These are phyloP conservation scores for Dufourea novaeangliae DNA, from an alignment of 1,140 invertebrate species.

Conservation along the genomic window DNA sequence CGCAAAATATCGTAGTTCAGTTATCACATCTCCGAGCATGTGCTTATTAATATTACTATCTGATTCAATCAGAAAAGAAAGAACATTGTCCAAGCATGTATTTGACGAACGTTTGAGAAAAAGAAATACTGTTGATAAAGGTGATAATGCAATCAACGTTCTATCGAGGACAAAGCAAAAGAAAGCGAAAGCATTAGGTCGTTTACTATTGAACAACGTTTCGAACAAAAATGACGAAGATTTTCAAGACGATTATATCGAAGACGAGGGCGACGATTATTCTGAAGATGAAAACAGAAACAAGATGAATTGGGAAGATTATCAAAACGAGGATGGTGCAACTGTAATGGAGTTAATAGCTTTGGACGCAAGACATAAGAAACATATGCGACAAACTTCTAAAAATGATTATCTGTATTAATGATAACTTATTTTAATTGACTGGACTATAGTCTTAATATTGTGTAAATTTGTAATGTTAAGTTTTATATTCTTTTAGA, in stretches of 20 bases:
- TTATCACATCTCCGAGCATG: too few relatives aligned
- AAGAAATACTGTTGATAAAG: background rate
- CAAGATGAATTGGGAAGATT: slow-evolving; percentile 14
- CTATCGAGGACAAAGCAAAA: background rate
- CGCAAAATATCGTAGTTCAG: background rate
- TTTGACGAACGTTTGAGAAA: background rate
- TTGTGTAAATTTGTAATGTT: too few relatives aligned
- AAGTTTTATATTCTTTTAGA: too few relatives aligned
- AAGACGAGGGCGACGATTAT: slow-evolving; percentile 3
- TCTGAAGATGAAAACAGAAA: background rate
- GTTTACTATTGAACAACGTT: background rate
- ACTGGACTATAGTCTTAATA: too few relatives aligned
- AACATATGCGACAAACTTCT: too few relatives aligned
- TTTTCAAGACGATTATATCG: slow-evolving; percentile 8
- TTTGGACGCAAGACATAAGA: slow-evolving; percentile 11
- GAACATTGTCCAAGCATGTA: background rate
- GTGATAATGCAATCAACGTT: background rate
- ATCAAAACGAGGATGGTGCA: background rate
- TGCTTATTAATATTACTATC: background rate
- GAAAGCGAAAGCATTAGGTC: background rate
- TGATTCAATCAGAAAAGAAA: too few relatives aligned
- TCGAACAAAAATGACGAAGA: background rate
- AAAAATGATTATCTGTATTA: background rate
- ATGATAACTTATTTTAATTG: background rate
- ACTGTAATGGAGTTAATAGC: slow-evolving; percentile 38